Base-by-base conservation (phyloP, 1,140 invertebrate species). In the Drosophila virilis region DNA sequence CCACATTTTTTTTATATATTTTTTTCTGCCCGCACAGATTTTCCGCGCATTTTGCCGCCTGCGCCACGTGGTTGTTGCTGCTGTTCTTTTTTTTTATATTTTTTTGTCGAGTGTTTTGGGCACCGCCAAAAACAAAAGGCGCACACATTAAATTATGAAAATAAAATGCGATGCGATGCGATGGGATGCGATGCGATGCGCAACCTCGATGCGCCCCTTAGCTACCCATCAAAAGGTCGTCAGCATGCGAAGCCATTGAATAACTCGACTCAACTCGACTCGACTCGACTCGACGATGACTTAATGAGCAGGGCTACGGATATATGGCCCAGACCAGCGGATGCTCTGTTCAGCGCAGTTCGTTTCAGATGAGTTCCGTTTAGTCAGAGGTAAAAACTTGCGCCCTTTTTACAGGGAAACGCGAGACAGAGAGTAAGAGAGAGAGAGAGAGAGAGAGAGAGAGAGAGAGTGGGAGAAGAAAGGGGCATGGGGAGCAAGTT, bases 101-200 rank as follows among this genome's bases (percentile, higher is more conserved):
- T 57, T 67, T 72, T 70, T 50, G 81, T 74, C 67, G 83, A 86
- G 82, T 86, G 82, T 86, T 86, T 85, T 78, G 82, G 75, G 82
- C 82, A 85, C 59, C 76, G 66, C 75, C 78, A 73, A 75, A 82
- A 88, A 86, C 83, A 86, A 86, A 86, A 88, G 82, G 76, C 79
- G 65, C 71, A 48, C 78, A 86, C 82, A 88, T 86, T 88, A 86
- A 86, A 88, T 86, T 86, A 86, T 86, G 79, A 86, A 86, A 82
- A 82, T 73, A 86, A 88, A 82, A 88, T 69, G 57, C 55, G 64
- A 80, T 57, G 70, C 61, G 46, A 33, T 45, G 43, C 74, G n/a
- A 33, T 10, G 38, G 50, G 64, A 80, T 57, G 70, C 69, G 46
- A 33, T 10, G 38, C 35, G 9, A 42, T 6, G 15, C 43, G 38